Evolutionary conservation across 2,113 vertebrate genomes (phyloP).

Genomic region (Cisticola juncidis): DNA sequence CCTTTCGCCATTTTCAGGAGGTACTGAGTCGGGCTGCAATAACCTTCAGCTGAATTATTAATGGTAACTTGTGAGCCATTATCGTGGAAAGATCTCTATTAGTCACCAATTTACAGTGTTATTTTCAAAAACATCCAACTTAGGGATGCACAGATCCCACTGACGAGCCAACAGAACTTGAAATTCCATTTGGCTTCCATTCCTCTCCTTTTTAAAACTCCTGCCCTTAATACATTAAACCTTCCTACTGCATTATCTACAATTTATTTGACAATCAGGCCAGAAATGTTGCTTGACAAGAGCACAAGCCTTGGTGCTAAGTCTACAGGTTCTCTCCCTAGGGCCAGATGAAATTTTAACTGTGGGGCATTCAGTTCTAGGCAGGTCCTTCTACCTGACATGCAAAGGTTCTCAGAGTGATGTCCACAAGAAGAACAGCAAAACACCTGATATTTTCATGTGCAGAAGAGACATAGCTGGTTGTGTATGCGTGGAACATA

Average conservation of each 20-base stretch:
- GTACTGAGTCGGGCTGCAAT: background rate
- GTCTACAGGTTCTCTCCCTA: background rate
- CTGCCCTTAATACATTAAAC: background rate
- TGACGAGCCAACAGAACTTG: background rate
- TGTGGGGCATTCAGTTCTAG: background rate
- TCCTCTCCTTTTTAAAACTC: background rate
- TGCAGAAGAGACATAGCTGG: background rate
- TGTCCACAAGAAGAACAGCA: background rate
- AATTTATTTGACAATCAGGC: background rate
- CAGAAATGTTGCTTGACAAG: background rate
- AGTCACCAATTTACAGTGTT: slow-evolving; percentile 1
- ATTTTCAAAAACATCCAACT: slow-evolving; percentile 8
- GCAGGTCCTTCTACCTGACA: background rate
- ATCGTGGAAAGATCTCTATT: background rate
- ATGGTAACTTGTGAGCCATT: slow-evolving; percentile 21
- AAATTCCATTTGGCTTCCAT: slow-evolving; percentile 35
- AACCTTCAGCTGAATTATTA: slow-evolving; percentile 47
- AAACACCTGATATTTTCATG: background rate
- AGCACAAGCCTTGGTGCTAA: background rate
- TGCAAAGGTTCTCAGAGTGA: background rate
- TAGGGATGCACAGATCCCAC: background rate
- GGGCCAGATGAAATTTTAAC: background rate
- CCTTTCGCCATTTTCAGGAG: background rate
- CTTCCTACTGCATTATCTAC: background rate
- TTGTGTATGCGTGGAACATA: background rate